Evolutionary conservation across 1,140 invertebrate genomes (phyloP), one percentile per base, ranked within the genome.

Genomic region (Geopemphigus sp.): DNA sequence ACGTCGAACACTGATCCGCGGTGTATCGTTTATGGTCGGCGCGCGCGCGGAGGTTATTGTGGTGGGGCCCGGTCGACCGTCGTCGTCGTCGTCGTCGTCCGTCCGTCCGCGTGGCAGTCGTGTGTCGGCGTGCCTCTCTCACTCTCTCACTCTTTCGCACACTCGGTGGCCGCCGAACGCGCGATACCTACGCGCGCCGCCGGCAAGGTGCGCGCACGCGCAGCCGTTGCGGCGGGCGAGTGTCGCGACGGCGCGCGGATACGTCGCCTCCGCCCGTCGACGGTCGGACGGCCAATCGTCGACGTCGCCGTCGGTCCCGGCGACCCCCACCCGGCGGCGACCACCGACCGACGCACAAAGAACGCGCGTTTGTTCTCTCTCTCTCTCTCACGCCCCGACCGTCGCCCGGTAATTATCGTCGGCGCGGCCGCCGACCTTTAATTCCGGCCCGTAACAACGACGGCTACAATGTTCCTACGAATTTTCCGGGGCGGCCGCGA

Each of bases 21-120:
- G 32, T 47, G 74, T n/a, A 78, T 63, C 74, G 74, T 78, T 78
- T 63, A 78, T 78, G 74, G 63, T 57, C 74, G 57, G 73, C n/a
- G 73, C 73, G 73, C 56, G 74, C 74, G 73, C 74, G 74, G 74
- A 78, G 74, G 74, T 57, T 78, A 78, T 78, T 78, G 74, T 78
- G 74, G 57, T 57, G 74, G 39, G 73, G 56, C 73, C 73, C 73
- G 39, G 32, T 47, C 74, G 57, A 47, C 57, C 32, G 74, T 78
- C 74, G 74, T 78, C 74, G 26, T 22, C 54, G 72, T 54, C 19
- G 72, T 14, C 17, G 54, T 74, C 70, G 70, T 74, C n/a, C n/a
- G n/a, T n/a, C n/a, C 73, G 74, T 59, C 53, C 53, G 53, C 53
- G 54, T 74, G 29, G 72, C 72, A 57, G 54, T 78, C 54, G 74